A percentile compares a stretch with the other conserved stretches of the same genome.
Evolutionary conservation across 2,113 vertebrate genomes (phyloP).

Genomic region (Macquaria australasica): DNA sequence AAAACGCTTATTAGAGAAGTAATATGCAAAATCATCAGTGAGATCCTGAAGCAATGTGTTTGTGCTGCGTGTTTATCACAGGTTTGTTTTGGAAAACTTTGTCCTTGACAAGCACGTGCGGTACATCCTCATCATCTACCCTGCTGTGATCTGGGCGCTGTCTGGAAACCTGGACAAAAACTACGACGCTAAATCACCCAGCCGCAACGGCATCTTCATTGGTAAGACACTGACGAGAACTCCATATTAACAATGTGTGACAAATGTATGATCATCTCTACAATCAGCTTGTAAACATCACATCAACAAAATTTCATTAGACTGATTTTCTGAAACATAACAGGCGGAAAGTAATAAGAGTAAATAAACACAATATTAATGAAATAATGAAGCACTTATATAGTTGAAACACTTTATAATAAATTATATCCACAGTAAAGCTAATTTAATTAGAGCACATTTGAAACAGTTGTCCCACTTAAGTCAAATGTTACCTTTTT

Average conservation of each 20-base stretch:
- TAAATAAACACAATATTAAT: conserved; percentile 5
- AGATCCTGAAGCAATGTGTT: neutral
- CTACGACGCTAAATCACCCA: conserved; percentile 54
- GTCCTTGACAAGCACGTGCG: conserved; percentile 71
- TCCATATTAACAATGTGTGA: neutral
- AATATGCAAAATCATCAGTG: neutral
- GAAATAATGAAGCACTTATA: neutral
- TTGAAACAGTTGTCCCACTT: neutral
- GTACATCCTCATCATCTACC: conserved; percentile 68
- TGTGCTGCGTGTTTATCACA: conserved; percentile 15
- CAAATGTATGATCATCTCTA: neutral
- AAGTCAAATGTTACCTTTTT: neutral
- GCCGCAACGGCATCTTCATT: conserved; percentile 69
- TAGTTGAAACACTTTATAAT: neutral
- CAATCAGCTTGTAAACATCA: neutral
- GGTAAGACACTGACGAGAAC: conserved; percentile 50
- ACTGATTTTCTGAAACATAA: neutral
- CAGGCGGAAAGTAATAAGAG: neutral
- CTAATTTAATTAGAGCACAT: neutral
- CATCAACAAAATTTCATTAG: neutral
- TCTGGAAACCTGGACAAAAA: conserved; percentile 75
- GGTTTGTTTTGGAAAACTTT: conserved; percentile 75
- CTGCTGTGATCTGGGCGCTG: conserved; percentile 74
- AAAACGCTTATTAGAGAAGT: neutral
- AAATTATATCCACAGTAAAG: neutral